These are phyloP conservation scores for Hymenopus coronatus DNA, from an alignment of 2,888 invertebrate species.

Conservation along the genomic window DNA sequence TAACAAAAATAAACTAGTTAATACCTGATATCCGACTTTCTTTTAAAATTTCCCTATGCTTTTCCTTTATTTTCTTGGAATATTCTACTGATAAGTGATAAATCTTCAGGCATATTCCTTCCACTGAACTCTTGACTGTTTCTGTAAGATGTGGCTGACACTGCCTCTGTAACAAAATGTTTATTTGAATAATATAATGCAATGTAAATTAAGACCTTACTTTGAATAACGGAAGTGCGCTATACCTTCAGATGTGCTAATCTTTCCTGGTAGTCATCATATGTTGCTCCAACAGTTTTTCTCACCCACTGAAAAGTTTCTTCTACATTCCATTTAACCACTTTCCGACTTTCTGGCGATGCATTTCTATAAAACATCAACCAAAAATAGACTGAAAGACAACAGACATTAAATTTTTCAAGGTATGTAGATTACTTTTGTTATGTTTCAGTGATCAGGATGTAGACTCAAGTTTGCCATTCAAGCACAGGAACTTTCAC, in stretches of 20 bases:
- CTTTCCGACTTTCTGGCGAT: constrained; percentile 89
- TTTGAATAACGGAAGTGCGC: not conserved
- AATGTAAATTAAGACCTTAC: not conserved
- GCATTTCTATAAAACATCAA: constrained; percentile 61
- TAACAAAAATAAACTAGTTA: not conserved
- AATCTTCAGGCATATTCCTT: constrained; percentile 92
- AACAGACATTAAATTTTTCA: too few species aligned
- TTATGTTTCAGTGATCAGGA: too few species aligned
- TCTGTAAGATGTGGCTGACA: constrained; percentile 95
- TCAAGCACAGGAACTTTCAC: too few species aligned
- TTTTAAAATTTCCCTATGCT: constrained; percentile 79
- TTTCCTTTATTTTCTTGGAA: constrained; percentile 85
- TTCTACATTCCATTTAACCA: constrained; percentile 98
- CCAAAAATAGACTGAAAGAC: constrained; percentile 13
- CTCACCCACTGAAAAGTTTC: constrained; percentile 96
- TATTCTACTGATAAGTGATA: constrained; percentile 89
- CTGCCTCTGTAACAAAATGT: constrained; percentile 61
- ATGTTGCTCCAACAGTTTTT: constrained; percentile 88
- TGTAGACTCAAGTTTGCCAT: too few species aligned
- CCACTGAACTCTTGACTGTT: constrained; percentile 91
- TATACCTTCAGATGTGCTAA: constrained; percentile 77
- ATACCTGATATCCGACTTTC: constrained; percentile 72
- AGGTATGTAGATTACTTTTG: too few species aligned
- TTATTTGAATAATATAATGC: not conserved
- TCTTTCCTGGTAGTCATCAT: constrained; percentile 88